Conservation (phyloP, 1,140 invertebrate genomes). For the Parasteatoda tepidariorum region DNA sequence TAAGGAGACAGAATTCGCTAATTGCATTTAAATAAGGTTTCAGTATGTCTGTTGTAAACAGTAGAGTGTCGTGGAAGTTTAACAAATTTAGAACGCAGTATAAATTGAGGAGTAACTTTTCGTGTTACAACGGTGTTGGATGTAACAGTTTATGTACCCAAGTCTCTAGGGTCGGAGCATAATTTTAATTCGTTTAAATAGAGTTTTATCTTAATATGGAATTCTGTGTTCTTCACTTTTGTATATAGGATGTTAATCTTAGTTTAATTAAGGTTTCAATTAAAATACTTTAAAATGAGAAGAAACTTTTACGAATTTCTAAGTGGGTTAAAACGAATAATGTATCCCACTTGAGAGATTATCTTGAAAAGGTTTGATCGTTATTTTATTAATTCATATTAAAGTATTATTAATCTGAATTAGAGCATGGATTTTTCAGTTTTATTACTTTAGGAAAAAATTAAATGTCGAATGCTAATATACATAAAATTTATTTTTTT, state of each 20-base stretch:
- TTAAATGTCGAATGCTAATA: too few species aligned
- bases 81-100: not conserved
- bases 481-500: too few species aligned
- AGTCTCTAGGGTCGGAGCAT: not conserved
- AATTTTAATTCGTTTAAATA: not conserved
- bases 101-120: not conserved
- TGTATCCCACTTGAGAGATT: too few species aligned
- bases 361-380: too few species aligned
- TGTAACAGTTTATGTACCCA: not conserved
- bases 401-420: too few species aligned
- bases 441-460: too few species aligned
- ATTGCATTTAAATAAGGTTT: constrained; percentile 45
- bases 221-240: not conserved
- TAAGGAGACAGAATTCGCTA: constrained; percentile 26
- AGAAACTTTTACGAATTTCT: too few species aligned
- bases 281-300: too few species aligned
- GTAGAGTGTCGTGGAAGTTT: not conserved
- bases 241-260: not conserved
- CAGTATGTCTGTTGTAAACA: not conserved
- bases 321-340: too few species aligned
- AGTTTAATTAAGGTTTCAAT: too few species aligned
- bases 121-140: not conserved
- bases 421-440: too few species aligned
- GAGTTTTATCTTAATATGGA: not conserved
- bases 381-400: too few species aligned